Percentiles rank a stretch among this genome's conserved stretches.
Evolutionary conservation across 2,888 invertebrate species (phyloP).

Genomic region (Nomada ruficornis): DNA sequence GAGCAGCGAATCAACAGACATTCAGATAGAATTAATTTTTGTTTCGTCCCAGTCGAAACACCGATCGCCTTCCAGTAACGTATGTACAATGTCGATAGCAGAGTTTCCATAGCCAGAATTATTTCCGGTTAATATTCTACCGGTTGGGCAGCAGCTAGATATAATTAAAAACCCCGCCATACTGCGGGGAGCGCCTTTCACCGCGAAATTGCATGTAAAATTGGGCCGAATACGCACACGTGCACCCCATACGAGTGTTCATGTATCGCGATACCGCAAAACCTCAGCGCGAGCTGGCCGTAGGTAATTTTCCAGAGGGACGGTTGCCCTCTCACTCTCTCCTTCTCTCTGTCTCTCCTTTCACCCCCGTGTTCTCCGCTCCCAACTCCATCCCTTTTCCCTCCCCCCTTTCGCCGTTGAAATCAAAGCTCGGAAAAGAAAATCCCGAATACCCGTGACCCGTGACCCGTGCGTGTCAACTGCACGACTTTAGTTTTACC

Average conservation of each 20-base stretch:
- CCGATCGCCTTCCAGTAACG: constrained; percentile 37
- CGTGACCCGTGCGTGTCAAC: constrained; percentile 58
- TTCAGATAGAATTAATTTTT: constrained; percentile 57
- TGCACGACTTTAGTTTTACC: constrained; percentile 61
- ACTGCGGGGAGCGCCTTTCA: constrained; percentile 52
- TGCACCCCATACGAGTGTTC: constrained; percentile 14
- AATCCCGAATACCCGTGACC: constrained; percentile 60
- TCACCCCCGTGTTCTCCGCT: neutral
- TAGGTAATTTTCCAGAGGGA: constrained; percentile 68
- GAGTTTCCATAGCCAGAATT: constrained; percentile 60
- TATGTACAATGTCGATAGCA: constrained; percentile 69
- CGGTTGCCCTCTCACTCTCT: neutral
- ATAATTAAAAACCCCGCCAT: constrained; percentile 71
- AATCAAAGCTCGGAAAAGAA: constrained; percentile 67
- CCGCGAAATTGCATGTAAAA: constrained; percentile 75
- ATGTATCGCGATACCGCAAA: constrained; percentile 69
- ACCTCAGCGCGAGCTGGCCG: constrained; percentile 64
- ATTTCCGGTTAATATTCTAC: constrained; percentile 73
- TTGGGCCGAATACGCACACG: constrained; percentile 65
- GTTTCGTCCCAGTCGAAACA: constrained; percentile 38
- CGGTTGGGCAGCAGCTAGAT: constrained; percentile 60
- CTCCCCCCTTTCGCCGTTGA: neutral
- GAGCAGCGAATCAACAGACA: neutral
- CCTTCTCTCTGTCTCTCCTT: neutral
- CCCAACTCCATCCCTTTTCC: neutral